phyloP scores from a whole-genome alignment of 2,113 vertebrate species.

The Dasypus novemcinctus region DNA sequence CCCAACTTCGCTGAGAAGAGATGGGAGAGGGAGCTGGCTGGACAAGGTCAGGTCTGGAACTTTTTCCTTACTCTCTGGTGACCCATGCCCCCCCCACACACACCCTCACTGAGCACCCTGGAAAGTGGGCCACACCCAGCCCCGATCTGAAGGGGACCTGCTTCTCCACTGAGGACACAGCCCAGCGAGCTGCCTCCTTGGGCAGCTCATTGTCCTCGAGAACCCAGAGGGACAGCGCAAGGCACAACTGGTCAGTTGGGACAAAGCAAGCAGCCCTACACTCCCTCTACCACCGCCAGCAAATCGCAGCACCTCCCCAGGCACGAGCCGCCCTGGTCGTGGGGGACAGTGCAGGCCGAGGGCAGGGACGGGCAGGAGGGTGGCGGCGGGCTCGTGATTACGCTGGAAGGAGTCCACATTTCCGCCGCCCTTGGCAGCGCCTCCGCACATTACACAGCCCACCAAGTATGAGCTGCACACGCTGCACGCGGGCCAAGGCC shows the following conservation, averaged over 20 bases:
- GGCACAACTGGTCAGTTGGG: fast-evolving
- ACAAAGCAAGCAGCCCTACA: background rate
- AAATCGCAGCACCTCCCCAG: background rate
- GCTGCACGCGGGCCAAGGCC: conserved; percentile 49
- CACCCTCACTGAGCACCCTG: background rate
- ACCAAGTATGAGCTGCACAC: conserved; percentile 71
- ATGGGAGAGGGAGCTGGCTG: background rate
- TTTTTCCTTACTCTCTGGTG: background rate
- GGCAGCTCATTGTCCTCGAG: background rate
- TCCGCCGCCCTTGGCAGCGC: conserved; percentile 73
- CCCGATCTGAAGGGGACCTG: background rate
- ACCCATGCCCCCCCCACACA: background rate
- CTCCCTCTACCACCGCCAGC: background rate
- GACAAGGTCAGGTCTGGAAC: background rate
- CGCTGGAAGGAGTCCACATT: conserved; percentile 71
- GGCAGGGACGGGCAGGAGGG: background rate
- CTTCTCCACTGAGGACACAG: background rate
- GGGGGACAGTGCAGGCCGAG: background rate
- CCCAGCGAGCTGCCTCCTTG: background rate
- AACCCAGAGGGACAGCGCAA: background rate
- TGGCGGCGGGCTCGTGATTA: conserved; percentile 4
- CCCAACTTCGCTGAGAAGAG: background rate
- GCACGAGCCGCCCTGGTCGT: background rate
- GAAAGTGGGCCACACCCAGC: background rate
- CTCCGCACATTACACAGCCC: conserved; percentile 69